Conservation (phyloP, 2,888 invertebrate genomes). For the Cephus runcator region DNA sequence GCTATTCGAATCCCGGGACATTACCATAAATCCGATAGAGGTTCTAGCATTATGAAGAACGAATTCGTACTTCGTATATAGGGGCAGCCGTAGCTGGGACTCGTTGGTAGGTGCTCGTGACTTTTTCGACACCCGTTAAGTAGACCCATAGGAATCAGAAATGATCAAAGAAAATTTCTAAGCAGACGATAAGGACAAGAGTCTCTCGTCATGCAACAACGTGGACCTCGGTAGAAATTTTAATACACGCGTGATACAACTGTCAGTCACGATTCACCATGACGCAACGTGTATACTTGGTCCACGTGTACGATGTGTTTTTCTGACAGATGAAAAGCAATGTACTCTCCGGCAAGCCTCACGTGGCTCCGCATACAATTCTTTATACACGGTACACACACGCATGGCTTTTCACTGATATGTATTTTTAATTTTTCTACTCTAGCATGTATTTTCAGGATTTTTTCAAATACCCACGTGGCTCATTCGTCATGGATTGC, state of each 20-base stretch:
- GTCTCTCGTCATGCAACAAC: too few species aligned
- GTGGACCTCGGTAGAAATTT: neutral
- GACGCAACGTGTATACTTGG: neutral
- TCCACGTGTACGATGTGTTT: too few species aligned
- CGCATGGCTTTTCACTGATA: too few species aligned
- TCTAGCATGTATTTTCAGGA: too few species aligned
- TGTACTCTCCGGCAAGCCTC: too few species aligned
- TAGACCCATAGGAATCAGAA: neutral
- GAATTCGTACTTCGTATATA: slow-evolving; percentile 28
- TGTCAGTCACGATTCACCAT: neutral
- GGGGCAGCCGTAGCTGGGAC: neutral
- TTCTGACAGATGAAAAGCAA: too few species aligned
- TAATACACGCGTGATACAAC: neutral
- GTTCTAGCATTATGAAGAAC: slow-evolving; percentile 36
- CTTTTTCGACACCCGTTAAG: neutral
- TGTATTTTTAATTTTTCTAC: too few species aligned
- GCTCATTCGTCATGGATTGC: too few species aligned
- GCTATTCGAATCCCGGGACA: slow-evolving; percentile 30
- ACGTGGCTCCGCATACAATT: too few species aligned
- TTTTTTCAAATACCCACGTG: too few species aligned
- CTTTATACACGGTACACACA: too few species aligned
- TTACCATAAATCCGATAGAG: slow-evolving; percentile 49
- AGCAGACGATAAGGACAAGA: neutral
- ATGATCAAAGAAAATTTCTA: neutral
- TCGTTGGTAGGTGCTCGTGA: neutral